Evolutionary conservation across 2,113 vertebrate genomes (phyloP), one percentile per base, ranked within the genome.

Genomic region (Pangasianodon gigas): DNA sequence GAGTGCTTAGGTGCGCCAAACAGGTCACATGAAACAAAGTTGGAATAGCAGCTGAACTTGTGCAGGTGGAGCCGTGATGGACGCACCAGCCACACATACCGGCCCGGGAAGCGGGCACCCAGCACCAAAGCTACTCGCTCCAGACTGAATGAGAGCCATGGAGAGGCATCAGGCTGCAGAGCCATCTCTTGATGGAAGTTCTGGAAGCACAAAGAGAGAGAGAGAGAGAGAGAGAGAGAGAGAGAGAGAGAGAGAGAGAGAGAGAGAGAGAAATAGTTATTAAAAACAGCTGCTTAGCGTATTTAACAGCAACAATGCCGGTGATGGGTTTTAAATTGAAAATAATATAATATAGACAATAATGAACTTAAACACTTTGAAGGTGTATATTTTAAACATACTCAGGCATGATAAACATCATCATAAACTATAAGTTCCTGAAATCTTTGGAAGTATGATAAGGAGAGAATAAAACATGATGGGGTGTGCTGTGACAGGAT

Each of bases 21-120:
- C 96, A 98, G 94, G 95, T 98, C 98, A 93, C 98, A 98, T 0
- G 95, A 96, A 93, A 99, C 98, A 88, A 99, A 99, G 95, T 99
- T 97, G 91, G 96, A 95, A 6, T 99, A 99, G 95, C 98, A 97
- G 96, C 97, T 99, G 96, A 99, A 99, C 94, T 99, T 99, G 95
- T 99, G 98, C 90, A 99, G 95, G 90, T 99, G 97, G 97, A 99
- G 98, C 88, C 94, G 96, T 26, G 98, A 98, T 46, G 98, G 97
- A 69, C 97, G 96, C 87, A 99, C 93, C 91, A 99, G 95, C 98
- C 98, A 99, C 29, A 99, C 93, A 2, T 97, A 95, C 65, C 96
- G 96, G 71, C 91, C 92, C 0, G 98, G 98, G 92, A 99, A 99
- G 3, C 97, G 97, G 0, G 51, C 93, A 9, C 96, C 96, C 88